A percentile compares a stretch with the other conserved stretches of the same genome.
These are phyloP conservation scores for Nineta flava DNA, from an alignment of 2,888 invertebrate genomes.

Conservation along the genomic window DNA sequence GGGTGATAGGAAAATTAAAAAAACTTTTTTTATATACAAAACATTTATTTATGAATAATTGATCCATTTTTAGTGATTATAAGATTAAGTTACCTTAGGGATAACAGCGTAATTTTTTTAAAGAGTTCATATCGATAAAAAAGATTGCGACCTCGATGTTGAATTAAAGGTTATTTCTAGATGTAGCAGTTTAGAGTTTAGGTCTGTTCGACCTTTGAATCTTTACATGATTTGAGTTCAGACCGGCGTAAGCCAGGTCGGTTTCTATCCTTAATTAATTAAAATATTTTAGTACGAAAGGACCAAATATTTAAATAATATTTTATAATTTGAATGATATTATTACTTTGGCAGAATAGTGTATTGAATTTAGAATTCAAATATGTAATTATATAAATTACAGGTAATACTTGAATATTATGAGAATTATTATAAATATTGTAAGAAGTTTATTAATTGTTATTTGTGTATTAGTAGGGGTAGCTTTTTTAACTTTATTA, in stretches of 20 bases:
- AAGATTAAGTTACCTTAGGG: conserved; percentile 4
- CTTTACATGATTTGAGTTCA: conserved; percentile 82
- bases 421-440: conserved; percentile 29
- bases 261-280: conserved; percentile 57
- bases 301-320: conserved; percentile 44
- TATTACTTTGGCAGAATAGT: conserved; percentile 50
- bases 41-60: conserved; percentile 25
- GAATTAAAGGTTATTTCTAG: conserved; percentile 56
- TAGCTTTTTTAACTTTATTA: conserved; percentile 55
- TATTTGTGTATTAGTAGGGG: conserved; percentile 42
- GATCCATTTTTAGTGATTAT: conserved; percentile 17
- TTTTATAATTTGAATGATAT: conserved; percentile 25
- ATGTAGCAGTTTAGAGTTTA: conserved; percentile 50
- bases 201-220: conserved; percentile 71
- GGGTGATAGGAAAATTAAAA: conserved; percentile 44
- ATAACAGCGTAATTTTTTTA: conserved; percentile 68
- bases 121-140: conserved; percentile 56
- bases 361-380: conserved; percentile 56
- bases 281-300: conserved; percentile 64
- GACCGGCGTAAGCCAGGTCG: conserved; percentile 73
- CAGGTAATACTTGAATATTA: conserved; percentile 36
- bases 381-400: conserved; percentile 37
- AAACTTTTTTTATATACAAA: conserved; percentile 33
- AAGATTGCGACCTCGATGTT: conserved; percentile 80
- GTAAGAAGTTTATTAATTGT: conserved; percentile 34